Conservation (phyloP, 2,888 invertebrate species). For the Serripes groenlandicus region DNA sequence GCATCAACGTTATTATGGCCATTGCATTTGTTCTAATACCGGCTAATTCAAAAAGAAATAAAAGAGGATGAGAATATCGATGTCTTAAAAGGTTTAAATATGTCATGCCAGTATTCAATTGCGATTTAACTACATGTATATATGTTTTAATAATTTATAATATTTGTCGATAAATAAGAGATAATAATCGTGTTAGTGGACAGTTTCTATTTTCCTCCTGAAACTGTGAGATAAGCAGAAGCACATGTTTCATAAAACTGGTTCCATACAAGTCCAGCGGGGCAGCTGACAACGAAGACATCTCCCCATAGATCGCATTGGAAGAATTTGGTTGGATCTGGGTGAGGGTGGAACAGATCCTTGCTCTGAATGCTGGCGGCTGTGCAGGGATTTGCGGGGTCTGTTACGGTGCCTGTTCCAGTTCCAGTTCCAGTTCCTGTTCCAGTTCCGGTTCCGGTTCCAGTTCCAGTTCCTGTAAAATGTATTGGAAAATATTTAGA, state of each 20-base stretch:
- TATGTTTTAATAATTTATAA: no score
- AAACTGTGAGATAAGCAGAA: constrained; percentile 55
- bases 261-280: constrained; percentile 78
- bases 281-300: constrained; percentile 73
- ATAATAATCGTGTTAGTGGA: no score
- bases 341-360: constrained; percentile 74
- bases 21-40: no score
- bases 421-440: constrained; percentile 40
- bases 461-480: constrained; percentile 29
- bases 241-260: constrained; percentile 74
- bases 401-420: constrained; percentile 39
- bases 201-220: constrained; percentile 31
- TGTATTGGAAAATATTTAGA: neutral
- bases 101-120: no score
- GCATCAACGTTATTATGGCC: no score
- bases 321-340: constrained; percentile 77
- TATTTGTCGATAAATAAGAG: no score
- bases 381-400: constrained; percentile 68
- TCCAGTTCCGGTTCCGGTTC: constrained; percentile 20
- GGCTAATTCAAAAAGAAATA: no score
- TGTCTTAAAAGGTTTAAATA: no score
- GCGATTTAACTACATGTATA: no score
- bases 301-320: constrained; percentile 78
- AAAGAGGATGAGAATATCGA: no score
- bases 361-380: constrained; percentile 52